These are phyloP conservation scores for Ochlodes sylvanus DNA, from an alignment of 2,888 invertebrate species.

Conservation along the genomic window DNA sequence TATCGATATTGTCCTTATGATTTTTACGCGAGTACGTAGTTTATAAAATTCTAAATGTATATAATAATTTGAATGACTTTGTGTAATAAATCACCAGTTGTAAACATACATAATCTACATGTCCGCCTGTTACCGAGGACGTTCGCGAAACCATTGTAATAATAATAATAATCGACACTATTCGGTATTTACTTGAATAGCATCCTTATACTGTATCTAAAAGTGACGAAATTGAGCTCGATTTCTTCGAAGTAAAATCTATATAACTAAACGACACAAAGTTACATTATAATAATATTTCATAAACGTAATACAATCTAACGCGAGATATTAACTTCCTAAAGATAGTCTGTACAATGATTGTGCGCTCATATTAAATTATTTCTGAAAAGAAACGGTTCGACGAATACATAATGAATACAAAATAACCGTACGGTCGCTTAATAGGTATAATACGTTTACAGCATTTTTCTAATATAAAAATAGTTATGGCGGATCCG, in stretches of 20 bases:
- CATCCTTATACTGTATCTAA: slow-evolving; percentile 74
- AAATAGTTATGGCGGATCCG: slow-evolving; percentile 75
- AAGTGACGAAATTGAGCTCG: slow-evolving; percentile 81
- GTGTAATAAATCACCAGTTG: slow-evolving; percentile 64
- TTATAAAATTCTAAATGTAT: slow-evolving; percentile 81
- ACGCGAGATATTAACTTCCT: slow-evolving; percentile 64
- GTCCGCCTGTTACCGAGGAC: slow-evolving; percentile 78
- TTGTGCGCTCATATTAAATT: slow-evolving; percentile 82
- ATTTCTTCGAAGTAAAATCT: slow-evolving; percentile 80
- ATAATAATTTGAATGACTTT: slow-evolving; percentile 51
- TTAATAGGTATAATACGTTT: slow-evolving; percentile 63
- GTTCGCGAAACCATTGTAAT: slow-evolving; percentile 71
- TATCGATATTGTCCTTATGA: slow-evolving; percentile 84
- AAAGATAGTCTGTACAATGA: slow-evolving; percentile 75
- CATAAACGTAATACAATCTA: slow-evolving; percentile 59
- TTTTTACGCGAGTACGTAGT: slow-evolving; percentile 83
- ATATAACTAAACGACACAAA: slow-evolving; percentile 61
- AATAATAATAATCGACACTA: slow-evolving; percentile 61
- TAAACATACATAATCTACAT: slow-evolving; percentile 67
- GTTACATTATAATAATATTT: slow-evolving; percentile 52
- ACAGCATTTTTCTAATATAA: slow-evolving; percentile 75
- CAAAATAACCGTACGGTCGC: slow-evolving; percentile 59
- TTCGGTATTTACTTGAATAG: slow-evolving; percentile 67
- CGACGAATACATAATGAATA: slow-evolving; percentile 57
- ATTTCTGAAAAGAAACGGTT: slow-evolving; percentile 67